Percentiles rank a stretch among this genome's conserved stretches.
Conservation (phyloP, 2,888 invertebrate genomes). For the Mystacides longicornis region DNA sequence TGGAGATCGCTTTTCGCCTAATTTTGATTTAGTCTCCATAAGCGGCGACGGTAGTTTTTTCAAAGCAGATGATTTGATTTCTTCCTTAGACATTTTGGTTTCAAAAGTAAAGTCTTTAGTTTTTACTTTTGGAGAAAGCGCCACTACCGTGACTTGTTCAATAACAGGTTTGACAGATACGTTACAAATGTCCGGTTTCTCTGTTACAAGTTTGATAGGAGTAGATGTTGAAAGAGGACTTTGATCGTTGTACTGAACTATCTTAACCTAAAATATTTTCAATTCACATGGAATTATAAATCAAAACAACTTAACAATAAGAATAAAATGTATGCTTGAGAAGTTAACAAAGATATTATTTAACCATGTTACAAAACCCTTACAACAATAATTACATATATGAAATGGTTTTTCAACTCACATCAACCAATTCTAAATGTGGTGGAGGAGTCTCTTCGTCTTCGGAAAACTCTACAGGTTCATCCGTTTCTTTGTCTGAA, state of each 20-base stretch:
- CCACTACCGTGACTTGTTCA: constrained; percentile 38
- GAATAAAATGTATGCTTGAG: neutral
- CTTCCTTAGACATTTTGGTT: constrained; percentile 20
- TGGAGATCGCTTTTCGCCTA: constrained; percentile 17
- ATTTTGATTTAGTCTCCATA: constrained; percentile 22
- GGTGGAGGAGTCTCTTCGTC: constrained; percentile 36
- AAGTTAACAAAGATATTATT: neutral
- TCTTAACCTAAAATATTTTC: constrained; percentile 6
- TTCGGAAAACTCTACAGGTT: constrained; percentile 53
- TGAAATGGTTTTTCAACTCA: neutral
- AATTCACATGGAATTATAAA: neutral
- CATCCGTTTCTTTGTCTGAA: constrained; percentile 54
- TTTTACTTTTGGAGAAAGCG: constrained; percentile 38
- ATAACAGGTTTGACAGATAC: constrained; percentile 25
- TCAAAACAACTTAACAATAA: neutral
- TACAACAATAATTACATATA: constrained; percentile 6
- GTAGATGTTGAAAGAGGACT: constrained; percentile 40
- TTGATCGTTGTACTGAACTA: constrained; percentile 28
- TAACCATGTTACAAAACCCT: constrained; percentile 23
- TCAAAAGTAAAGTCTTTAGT: constrained; percentile 20
- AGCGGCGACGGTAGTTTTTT: constrained; percentile 22
- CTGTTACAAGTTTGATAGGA: constrained; percentile 35
- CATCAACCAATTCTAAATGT: neutral
- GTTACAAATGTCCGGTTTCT: constrained; percentile 23
- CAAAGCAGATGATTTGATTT: constrained; percentile 13